Evolutionary conservation across 2,888 invertebrate genomes (phyloP).

Genomic region (Zaprionus lineosus): DNA sequence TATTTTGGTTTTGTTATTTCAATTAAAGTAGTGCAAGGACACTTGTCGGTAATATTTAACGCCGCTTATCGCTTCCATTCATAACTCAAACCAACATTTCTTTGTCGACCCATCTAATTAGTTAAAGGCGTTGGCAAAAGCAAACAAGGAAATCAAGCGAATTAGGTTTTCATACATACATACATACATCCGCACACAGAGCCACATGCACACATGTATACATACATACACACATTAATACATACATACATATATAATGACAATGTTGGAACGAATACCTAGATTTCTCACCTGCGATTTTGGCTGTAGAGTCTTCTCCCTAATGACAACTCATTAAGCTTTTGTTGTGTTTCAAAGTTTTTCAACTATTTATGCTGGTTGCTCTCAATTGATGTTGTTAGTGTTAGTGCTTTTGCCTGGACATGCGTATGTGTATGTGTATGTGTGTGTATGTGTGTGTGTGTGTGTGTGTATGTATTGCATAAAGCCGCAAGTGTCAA

Average conservation of each 20-base stretch:
- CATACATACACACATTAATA: background rate
- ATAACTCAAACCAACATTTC: too few species aligned
- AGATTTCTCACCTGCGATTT: conserved; percentile 17
- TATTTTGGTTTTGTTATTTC: too few species aligned
- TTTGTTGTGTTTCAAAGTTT: conserved; percentile 44
- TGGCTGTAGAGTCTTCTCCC: conserved; percentile 13
- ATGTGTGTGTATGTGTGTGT: too few species aligned
- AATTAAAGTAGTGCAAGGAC: too few species aligned
- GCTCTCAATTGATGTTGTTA: conserved; percentile 9
- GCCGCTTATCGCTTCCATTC: too few species aligned
- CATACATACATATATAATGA: background rate
- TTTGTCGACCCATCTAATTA: conserved; percentile 11
- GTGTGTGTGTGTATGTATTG: too few species aligned
- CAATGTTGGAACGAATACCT: background rate
- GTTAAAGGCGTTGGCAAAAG: conserved; percentile 3
- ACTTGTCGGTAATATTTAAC: too few species aligned
- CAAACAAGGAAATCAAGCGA: background rate
- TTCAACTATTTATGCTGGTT: conserved; percentile 60
- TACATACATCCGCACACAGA: background rate
- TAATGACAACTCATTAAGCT: conserved; percentile 63
- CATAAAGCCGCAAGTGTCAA: conserved; percentile 52
- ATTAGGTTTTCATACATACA: background rate
- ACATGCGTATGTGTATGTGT: too few species aligned
- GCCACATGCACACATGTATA: background rate
- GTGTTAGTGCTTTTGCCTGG: conserved; percentile 12